Base-by-base conservation (phyloP, 2,113 vertebrate species). In the Monopterus albus region DNA sequence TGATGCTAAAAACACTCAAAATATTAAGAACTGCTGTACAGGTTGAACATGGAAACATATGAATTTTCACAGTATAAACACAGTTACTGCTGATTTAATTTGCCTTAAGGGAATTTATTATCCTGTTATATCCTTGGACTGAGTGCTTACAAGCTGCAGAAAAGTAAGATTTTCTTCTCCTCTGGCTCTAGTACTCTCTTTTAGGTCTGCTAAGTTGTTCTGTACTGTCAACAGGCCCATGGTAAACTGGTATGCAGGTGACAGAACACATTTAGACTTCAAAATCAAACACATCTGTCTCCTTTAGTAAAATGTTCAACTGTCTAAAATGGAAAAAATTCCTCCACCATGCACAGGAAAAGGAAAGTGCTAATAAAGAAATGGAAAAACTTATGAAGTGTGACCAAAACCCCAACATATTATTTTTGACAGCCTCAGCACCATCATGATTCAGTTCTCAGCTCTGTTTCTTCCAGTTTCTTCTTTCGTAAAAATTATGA, bases 341-440 rank as follows among this genome's bases (percentile, higher is more conserved):
- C 61, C 61, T 10, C 8, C 14, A 15, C 18, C 66, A 55, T 42
- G 36, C 71, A 71, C 63, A 51, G 63, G 71, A 73, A 75, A 72
- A 58, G 18, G 29, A 75, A 68, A 81, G 69, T 8, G 29, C 56
- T 72, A 38, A 77, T 83, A 83, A 77, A 78, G 51, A 71, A 64
- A 82, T 73, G 83, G 86, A 88, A 88, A 83, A 64, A 87, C 79
- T 81, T 13, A 13, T 72, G 64, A 71, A 76, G 64, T 31, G 35
- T 23, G 49, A 83, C 84, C 72, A 28, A 62, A 67, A 75, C 36
- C 18, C 49, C 39, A 45, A 51, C 52, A 12, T 72, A 63, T 84
- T 69, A 82, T 53, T 78, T 85, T 74, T 73, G 72, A 81, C 75
- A 71, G 12, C 61, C 72, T 82, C 72, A 58, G 63, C 56, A 69